Conservation (phyloP, 53 echinoderm and acorn worm species). For the Hippasteria phrygiana region DNA sequence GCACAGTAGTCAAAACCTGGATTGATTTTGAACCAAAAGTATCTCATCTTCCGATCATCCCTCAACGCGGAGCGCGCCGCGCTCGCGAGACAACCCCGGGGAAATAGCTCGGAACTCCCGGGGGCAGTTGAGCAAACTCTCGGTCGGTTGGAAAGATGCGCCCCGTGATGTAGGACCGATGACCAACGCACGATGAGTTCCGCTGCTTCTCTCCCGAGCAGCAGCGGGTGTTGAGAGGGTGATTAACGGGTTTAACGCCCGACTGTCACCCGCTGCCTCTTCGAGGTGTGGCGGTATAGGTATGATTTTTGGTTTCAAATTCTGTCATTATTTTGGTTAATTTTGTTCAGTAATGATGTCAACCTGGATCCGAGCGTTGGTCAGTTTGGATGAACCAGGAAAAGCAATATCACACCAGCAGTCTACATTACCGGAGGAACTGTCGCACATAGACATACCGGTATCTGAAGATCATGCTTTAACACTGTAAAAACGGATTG, state of each 20-base stretch:
- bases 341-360: too few relatives aligned
- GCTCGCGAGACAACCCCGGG: slow-evolving; percentile 20
- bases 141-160: slow-evolving; percentile 42
- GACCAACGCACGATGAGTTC: slow-evolving; percentile 54
- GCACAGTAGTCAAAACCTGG: slow-evolving; percentile 55
- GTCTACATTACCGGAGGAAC: too few relatives aligned
- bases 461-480: too few relatives aligned
- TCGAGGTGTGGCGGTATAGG: background rate
- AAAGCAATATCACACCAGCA: too few relatives aligned
- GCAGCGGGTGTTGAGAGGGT: slow-evolving; percentile 42
- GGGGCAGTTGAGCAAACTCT: slow-evolving; percentile 60
- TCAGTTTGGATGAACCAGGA: too few relatives aligned
- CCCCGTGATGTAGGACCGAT: slow-evolving; percentile 38
- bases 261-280: background rate
- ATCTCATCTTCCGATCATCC: slow-evolving; percentile 56
- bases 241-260: slow-evolving; percentile 37
- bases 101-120: slow-evolving; percentile 47
- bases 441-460: too few relatives aligned
- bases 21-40: slow-evolving; percentile 59
- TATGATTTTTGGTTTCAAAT: too few relatives aligned
- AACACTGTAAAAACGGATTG: too few relatives aligned
- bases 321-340: too few relatives aligned
- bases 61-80: slow-evolving; percentile 59
- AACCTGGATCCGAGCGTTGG: too few relatives aligned
- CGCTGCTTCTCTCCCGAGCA: slow-evolving; percentile 25